These are phyloP conservation scores for Hydrolagus colliei DNA, from an alignment of 2,797 vertebrate species.

Conservation along the genomic window DNA sequence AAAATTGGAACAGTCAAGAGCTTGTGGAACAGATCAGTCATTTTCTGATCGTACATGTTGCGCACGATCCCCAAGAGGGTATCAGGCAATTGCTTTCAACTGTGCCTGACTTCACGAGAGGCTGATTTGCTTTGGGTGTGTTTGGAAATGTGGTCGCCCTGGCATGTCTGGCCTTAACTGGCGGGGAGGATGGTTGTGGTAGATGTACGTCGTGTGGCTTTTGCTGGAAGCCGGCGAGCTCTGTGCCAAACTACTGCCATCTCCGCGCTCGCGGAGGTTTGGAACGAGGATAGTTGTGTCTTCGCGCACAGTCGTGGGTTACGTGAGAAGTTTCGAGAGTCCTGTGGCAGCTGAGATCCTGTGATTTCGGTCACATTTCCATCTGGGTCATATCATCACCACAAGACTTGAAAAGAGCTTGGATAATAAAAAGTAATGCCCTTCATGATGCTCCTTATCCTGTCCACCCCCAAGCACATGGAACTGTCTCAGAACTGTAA, in stretches of 20 bases:
- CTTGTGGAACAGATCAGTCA: neutral
- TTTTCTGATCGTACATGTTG: neutral
- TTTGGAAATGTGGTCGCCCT: constrained; percentile 4
- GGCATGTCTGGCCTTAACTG: neutral
- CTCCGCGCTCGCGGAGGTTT: neutral
- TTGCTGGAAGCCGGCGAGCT: neutral
- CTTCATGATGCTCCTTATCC: neutral
- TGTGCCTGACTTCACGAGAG: neutral
- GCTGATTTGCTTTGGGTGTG: neutral
- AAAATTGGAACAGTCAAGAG: neutral
- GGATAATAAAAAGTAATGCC: neutral
- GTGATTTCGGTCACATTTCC: neutral
- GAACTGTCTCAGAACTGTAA: neutral
- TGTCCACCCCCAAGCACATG: neutral
- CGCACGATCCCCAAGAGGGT: neutral
- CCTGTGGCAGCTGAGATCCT: neutral
- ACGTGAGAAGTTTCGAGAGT: neutral
- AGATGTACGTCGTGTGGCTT: neutral
- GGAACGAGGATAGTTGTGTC: neutral
- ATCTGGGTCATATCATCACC: neutral
- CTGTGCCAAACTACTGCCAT: neutral
- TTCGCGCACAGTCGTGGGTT: neutral
- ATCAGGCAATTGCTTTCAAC: constrained; percentile 5
- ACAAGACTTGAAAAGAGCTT: neutral
- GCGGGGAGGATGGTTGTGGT: neutral